phyloP scores from a whole-genome alignment of 2,888 invertebrate genomes.

The Nasonovia ribisnigri region DNA sequence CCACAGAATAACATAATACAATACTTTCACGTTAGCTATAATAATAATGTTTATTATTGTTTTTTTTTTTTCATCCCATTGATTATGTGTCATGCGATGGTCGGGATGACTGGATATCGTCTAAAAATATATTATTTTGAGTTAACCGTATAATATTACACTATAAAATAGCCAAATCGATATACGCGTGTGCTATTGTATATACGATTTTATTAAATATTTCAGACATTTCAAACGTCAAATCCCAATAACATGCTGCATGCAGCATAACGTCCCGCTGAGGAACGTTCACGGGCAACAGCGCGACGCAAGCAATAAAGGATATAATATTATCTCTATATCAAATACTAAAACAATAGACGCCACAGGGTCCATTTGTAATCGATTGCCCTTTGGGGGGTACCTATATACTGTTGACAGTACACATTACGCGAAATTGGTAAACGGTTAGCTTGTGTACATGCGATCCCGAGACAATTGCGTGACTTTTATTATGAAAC shows the following conservation, averaged over 20 bases:
- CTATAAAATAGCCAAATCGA: neutral
- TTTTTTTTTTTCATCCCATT: neutral
- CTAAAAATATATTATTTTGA: neutral
- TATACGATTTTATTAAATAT: neutral
- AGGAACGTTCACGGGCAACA: neutral
- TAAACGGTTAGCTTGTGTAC: neutral
- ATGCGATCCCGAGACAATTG: neutral
- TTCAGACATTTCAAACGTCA: neutral
- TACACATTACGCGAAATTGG: neutral
- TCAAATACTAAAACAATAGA: constrained; percentile 18
- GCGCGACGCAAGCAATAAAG: neutral
- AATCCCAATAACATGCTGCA: neutral
- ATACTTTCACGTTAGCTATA: neutral
- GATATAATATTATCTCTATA: neutral
- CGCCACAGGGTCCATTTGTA: neutral
- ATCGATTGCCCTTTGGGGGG: constrained; percentile 15
- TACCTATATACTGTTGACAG: neutral
- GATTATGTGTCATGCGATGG: neutral
- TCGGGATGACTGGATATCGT: neutral
- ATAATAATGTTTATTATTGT: neutral
- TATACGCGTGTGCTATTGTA: neutral
- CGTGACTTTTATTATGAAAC: neutral
- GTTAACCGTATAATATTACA: neutral
- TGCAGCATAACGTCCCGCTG: constrained; percentile 1
- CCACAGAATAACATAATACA: neutral